phyloP scores from a whole-genome alignment of 2,113 vertebrate species.

The Psettodes erumei region DNA sequence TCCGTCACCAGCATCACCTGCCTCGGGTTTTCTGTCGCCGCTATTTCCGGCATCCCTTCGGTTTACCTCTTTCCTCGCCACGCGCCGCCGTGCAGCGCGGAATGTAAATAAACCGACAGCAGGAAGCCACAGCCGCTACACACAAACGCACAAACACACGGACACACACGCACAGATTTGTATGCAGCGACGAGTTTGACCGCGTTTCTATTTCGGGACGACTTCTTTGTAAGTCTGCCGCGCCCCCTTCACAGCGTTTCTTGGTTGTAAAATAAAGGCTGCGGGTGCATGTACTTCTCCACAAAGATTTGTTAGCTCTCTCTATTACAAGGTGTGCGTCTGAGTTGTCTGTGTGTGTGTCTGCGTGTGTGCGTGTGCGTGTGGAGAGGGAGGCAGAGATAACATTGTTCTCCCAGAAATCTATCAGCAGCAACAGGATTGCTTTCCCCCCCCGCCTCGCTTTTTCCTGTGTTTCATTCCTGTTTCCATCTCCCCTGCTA shows the following conservation, averaged over 20 bases:
- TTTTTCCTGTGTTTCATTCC: conserved; percentile 72
- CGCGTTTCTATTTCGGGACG: conserved; percentile 64
- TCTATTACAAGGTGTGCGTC: conserved; percentile 61
- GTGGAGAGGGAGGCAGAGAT: conserved; percentile 65
- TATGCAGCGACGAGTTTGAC: conserved; percentile 53
- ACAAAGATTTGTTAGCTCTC: conserved; percentile 73
- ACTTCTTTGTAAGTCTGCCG: conserved; percentile 59
- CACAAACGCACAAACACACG: conserved; percentile 20
- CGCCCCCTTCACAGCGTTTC: conserved; percentile 39
- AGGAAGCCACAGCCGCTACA: conserved; percentile 16
- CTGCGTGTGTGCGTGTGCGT: conserved; percentile 33
- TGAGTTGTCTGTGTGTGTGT: conserved; percentile 39
- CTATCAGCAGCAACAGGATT: conserved; percentile 79
- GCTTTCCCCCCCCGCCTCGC: conserved; percentile 60
- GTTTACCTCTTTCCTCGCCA: conserved; percentile 45
- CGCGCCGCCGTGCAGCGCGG: conserved; percentile 43
- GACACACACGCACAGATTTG: conserved; percentile 43
- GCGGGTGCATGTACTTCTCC: conserved; percentile 69
- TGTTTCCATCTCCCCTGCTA: conserved; percentile 59
- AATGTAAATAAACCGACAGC: conserved; percentile 66
- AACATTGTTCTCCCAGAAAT: conserved; percentile 79
- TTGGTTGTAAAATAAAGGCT: conserved; percentile 70
- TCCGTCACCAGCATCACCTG: conserved; percentile 16
- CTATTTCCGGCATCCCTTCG: conserved; percentile 56
- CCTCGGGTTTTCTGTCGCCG: conserved; percentile 28